Conservation (phyloP, 2,888 invertebrate species). For the Sminthurinus aureus region DNA sequence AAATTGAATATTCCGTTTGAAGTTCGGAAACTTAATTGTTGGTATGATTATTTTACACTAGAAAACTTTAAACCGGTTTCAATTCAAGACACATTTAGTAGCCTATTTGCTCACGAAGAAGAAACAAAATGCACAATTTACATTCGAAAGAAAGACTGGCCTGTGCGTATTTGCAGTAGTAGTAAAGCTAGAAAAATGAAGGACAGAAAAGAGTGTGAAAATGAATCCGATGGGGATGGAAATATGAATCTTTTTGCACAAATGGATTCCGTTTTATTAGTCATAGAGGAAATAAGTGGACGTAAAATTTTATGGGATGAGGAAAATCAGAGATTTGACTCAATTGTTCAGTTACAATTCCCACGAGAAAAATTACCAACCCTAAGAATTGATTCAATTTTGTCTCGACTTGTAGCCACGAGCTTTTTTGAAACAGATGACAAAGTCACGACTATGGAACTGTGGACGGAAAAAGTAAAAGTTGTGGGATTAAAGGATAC, state of each 20-base stretch:
- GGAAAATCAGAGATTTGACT: background rate
- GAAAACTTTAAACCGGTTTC: too few species aligned
- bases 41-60: too few species aligned
- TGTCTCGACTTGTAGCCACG: constrained; percentile 9
- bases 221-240: background rate
- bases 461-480: constrained; percentile 31
- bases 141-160: background rate
- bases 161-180: too few species aligned
- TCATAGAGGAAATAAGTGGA: constrained; percentile 22
- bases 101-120: background rate
- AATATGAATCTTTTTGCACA: background rate
- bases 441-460: background rate
- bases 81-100: background rate
- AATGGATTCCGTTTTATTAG: background rate
- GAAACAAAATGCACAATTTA: background rate
- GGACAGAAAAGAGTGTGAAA: background rate
- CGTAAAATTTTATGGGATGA: constrained; percentile 20
- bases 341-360: background rate
- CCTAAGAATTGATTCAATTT: constrained; percentile 1
- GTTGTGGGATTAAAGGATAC: constrained; percentile 20
- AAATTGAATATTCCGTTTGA: too few species aligned
- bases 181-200: background rate
- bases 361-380: background rate
- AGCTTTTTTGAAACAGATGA: background rate
- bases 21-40: too few species aligned